Base-by-base conservation (phyloP, 2,113 vertebrate genomes). In the Ceyx melanurus region DNA sequence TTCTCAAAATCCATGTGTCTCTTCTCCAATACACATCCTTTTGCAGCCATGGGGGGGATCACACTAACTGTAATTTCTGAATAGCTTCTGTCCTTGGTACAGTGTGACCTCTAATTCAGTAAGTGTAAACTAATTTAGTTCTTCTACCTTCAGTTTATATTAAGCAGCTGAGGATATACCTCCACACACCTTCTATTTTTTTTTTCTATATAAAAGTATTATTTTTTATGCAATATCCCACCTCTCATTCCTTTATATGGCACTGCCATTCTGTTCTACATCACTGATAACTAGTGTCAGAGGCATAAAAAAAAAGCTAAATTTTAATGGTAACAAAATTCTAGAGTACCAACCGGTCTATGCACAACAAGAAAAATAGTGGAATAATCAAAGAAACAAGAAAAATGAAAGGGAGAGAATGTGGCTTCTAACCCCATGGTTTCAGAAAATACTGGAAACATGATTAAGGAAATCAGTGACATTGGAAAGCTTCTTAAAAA, bases 401-500 rank as follows among this genome's bases (percentile, higher is more conserved):
- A 82, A 72, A 85, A 79, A 37, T 20, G 2, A 12, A 54, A 74
- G 6, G 11, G 6, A 33, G 7, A 48, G 16, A 74, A 70, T 0
- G 1, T 16, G 13, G 4, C 14, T 91, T 80, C 62, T 80, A 46
- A 64, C 13, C 23, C 12, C 3, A 11, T 40, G 23, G 7, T 65
- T 71, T 88, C 43, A 78, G 61, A 68, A 94, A 88, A 84, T 61
- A 60, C 7, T 48, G 35, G 19, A 90, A 62, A 40, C 0, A 2
- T 75, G 25, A 89, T 82, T 89, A 86, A 64, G 20, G 25, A 84
- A 83, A 83, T 86, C 37, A 83, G 25, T 86, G 61, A 51, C 15
- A 86, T 84, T 89, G 35, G 53, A 93, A 50, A 90, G 26, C 26
- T 82, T 83, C 37, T 77, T 84, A 37, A 84, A 93, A 90, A 53